These are phyloP conservation scores for Rhabditoides inermis DNA, from an alignment of 2,888 invertebrate genomes.

Conservation along the genomic window DNA sequence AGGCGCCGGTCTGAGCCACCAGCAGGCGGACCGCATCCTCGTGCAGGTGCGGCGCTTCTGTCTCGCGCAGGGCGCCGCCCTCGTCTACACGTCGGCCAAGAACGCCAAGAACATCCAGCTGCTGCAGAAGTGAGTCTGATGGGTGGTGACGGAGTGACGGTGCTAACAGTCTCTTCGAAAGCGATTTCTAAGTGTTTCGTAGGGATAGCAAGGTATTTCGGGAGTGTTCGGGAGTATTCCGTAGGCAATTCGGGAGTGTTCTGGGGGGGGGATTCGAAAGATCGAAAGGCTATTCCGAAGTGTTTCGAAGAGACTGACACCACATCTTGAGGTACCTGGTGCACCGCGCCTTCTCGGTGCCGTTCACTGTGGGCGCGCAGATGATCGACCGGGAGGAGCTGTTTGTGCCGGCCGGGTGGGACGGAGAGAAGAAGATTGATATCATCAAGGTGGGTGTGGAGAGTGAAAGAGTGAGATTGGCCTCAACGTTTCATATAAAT, in stretches of 20 bases:
- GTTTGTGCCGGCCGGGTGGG: slow-evolving; percentile 51
- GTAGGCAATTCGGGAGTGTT: too few species aligned
- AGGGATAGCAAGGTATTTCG: neutral
- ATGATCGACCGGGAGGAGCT: slow-evolving; percentile 46
- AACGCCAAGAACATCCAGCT: slow-evolving; percentile 10
- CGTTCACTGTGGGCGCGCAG: slow-evolving; percentile 43
- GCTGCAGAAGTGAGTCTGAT: neutral
- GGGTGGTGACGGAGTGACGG: too few species aligned
- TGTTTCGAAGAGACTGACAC: too few species aligned
- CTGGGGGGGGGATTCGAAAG: too few species aligned
- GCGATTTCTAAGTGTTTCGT: neutral
- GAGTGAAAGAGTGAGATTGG: neutral
- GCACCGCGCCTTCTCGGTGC: slow-evolving; percentile 43
- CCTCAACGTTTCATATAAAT: neutral
- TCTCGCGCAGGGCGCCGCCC: slow-evolving; percentile 41
- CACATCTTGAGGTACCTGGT: slow-evolving; percentile 47
- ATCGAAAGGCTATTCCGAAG: too few species aligned
- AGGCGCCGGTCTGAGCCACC: slow-evolving; percentile 20
- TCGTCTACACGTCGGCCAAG: slow-evolving; percentile 33
- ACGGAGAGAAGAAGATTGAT: slow-evolving; percentile 45
- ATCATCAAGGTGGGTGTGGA: slow-evolving; percentile 36
- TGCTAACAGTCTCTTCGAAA: too few species aligned
- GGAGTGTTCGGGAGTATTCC: neutral
- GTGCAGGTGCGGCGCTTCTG: slow-evolving; percentile 47
- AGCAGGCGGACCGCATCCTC: slow-evolving; percentile 35